A percentile compares a stretch with the other conserved stretches of the same genome.
Conservation (phyloP, 2,797 vertebrate species). For the Argyrosomus regius region DNA sequence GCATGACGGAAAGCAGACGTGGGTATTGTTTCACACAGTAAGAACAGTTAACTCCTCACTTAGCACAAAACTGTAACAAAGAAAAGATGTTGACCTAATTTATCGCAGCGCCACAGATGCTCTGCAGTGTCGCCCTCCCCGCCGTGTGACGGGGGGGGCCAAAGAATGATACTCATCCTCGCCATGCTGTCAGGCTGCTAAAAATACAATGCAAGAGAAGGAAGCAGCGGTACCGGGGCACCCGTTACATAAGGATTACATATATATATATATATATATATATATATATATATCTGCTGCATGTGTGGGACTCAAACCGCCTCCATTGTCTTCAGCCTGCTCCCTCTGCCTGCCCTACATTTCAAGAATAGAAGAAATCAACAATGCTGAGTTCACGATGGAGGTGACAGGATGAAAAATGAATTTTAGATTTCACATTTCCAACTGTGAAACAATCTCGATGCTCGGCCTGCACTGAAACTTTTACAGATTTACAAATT, state of each 20-base stretch:
- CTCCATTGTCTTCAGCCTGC: constrained; percentile 22
- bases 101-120: constrained; percentile 12
- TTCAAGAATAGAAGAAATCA: constrained; percentile 34
- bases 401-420: constrained; percentile 28
- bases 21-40: constrained; percentile 22
- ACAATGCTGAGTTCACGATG: background rate
- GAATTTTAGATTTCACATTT: background rate
- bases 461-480: background rate
- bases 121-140: constrained; percentile 31
- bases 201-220: constrained; percentile 64
- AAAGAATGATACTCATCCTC: constrained; percentile 64
- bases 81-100: constrained; percentile 37
- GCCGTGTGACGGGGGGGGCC: constrained; percentile 25
- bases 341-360: constrained; percentile 42
- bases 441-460: background rate
- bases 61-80: constrained; percentile 15
- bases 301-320: constrained; percentile 42
- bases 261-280: constrained; percentile 18
- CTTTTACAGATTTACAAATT: background rate
- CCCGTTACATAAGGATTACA: constrained; percentile 51
- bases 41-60: constrained; percentile 33
- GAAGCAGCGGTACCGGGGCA: constrained; percentile 22
- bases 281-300: constrained; percentile 13
- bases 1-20: constrained; percentile 22
- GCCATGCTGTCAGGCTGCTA: constrained; percentile 66